Evolutionary conservation across 2,797 vertebrate genomes (phyloP), one percentile per base, ranked within the genome.

Genomic region (Gallinago stenura): DNA sequence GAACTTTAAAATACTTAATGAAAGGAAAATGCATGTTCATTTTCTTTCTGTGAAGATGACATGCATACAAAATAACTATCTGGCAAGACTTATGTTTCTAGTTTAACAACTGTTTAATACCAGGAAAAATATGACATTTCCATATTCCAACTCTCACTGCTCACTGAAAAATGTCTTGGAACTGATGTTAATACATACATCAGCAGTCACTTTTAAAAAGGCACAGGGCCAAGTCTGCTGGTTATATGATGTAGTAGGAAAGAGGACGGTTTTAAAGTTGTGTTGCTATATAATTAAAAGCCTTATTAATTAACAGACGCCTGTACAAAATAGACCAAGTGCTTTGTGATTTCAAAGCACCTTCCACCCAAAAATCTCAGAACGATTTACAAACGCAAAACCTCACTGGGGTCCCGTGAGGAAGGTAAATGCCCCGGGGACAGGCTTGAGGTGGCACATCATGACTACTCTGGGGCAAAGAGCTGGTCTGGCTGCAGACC

Each of bases 61-160:
- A 82, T 16, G 73, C 56, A 87, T 82, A 73, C 78, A 92, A 86
- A 95, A 65, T 57, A 90, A 70, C 80, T 85, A 54, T 81, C 87
- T 94, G 89, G 73, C 87, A 96, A 58, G 87, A 93, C 22, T 65
- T 68, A 43, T 35, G 71, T 62, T 94, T 96, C 80, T 88, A 75
- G 89, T 91, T 93, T 76, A 95, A 93, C 89, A 96, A 89, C 78
- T 95, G 33, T 70, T 94, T 87, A 87, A 89, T 73, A 90, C 61
- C 35, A 92, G 69, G 85, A 89, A 93, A 94, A 96, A 95, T 81
- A 89, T 71, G 89, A 89, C 85, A 96, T 87, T 94, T 95, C 73
- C 83, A 58, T 90, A 86, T 92, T 94, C 87, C 87, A 83, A 7
- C 58, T 76, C 79, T 91, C 83, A 69, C 51, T 33, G 53, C 61